Evolutionary conservation across 2,113 vertebrate genomes (phyloP).

Genomic region (Panthera uncia): DNA sequence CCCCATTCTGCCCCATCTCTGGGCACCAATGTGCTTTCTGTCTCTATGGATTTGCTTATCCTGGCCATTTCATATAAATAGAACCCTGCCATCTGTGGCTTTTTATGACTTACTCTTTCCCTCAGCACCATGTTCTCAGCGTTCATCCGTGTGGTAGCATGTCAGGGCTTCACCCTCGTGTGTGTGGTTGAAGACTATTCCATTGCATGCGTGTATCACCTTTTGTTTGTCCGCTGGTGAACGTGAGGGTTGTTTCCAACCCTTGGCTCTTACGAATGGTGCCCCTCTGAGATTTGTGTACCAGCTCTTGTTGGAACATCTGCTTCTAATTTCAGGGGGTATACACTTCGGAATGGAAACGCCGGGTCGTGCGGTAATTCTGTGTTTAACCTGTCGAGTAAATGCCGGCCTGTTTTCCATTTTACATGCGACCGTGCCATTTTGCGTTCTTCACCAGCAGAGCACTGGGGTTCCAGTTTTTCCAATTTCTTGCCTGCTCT

Average conservation of each 20-base stretch:
- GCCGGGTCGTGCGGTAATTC: background rate
- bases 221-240: background rate
- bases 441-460: background rate
- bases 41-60: background rate
- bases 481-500: background rate
- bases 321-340: background rate
- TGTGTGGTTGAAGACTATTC: background rate
- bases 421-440: background rate
- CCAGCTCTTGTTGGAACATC: background rate
- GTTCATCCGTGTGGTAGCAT: background rate
- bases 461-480: background rate
- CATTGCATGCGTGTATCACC: fast-evolving
- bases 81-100: background rate
- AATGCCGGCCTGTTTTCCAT: background rate
- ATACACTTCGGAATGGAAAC: background rate
- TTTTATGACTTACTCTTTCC: background rate
- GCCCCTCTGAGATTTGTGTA: background rate
- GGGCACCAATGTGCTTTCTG: background rate
- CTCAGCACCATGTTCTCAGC: background rate
- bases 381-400: background rate
- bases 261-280: background rate
- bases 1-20: no score
- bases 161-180: background rate
- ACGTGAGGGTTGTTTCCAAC: background rate
- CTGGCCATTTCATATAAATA: background rate